phyloP scores from a whole-genome alignment of 2,888 invertebrate species.

The Epinotia demarniana region DNA sequence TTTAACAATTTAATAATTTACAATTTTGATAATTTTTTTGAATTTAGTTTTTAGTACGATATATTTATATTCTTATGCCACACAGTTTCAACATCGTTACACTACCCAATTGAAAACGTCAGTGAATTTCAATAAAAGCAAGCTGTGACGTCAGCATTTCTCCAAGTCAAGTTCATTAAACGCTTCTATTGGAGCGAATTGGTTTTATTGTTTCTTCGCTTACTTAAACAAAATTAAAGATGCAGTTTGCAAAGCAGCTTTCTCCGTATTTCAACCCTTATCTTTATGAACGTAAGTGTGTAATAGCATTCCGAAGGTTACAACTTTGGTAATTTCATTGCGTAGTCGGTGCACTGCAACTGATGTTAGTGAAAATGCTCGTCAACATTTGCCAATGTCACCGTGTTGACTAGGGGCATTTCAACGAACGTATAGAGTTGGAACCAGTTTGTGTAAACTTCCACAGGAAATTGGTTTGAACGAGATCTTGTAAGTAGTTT shows the following conservation, averaged over 20 bases:
- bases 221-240: conserved; percentile 48
- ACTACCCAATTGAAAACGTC: background rate
- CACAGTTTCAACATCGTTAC: too few species aligned
- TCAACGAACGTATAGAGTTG: background rate
- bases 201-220: conserved; percentile 58
- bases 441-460: too few species aligned
- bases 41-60: too few species aligned
- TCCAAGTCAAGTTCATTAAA: conserved; percentile 65
- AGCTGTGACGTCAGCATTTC: conserved; percentile 50
- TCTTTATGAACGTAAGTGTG: background rate
- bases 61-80: too few species aligned
- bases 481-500: too few species aligned
- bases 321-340: conserved; percentile 22
- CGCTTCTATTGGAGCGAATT: conserved; percentile 72
- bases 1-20: too few species aligned
- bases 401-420: conserved; percentile 8
- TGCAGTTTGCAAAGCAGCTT: background rate
- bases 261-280: conserved; percentile 20
- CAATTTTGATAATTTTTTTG: too few species aligned
- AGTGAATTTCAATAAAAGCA: conserved; percentile 26
- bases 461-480: too few species aligned
- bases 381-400: conserved; percentile 39
- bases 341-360: conserved; percentile 23
- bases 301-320: background rate
- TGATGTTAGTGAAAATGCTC: conserved; percentile 15